Evolutionary conservation across 1,140 invertebrate genomes (phyloP).

Genomic region (Penaeus vannamei): DNA sequence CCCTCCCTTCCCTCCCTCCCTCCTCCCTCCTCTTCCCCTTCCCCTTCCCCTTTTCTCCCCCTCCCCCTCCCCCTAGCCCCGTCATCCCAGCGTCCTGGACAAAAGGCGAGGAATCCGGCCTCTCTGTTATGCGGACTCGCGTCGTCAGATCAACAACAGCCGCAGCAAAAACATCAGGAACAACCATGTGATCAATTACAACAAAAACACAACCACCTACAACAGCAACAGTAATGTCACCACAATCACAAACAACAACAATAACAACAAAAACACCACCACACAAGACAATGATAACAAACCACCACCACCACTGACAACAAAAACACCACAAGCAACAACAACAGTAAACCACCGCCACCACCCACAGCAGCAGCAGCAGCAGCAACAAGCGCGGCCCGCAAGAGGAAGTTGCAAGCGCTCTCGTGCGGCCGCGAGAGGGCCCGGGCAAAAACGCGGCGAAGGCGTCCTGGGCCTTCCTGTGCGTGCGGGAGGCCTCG

Average conservation of each 20-base stretch:
- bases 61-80: not conserved
- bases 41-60: not conserved
- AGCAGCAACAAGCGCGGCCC: not conserved
- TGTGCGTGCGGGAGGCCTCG: too few relatives aligned
- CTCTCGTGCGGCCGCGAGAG: too few relatives aligned
- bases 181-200: not conserved
- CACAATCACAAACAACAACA: not conserved
- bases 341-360: too few relatives aligned
- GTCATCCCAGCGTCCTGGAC: not conserved
- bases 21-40: not conserved
- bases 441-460: too few relatives aligned
- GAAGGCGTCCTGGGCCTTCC: too few relatives aligned
- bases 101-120: not conserved
- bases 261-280: not conserved
- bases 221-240: not conserved
- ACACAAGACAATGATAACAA: too few relatives aligned
- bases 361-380: not conserved
- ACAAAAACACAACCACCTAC: not conserved
- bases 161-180: not conserved
- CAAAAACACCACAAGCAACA: not conserved
- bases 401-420: too few relatives aligned
- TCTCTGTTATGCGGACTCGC: too few relatives aligned
- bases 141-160: too few relatives aligned
- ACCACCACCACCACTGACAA: too few relatives aligned
- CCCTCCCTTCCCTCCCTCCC: not conserved